Evolutionary conservation across 2,888 invertebrate genomes (phyloP), one percentile per base, ranked within the genome.

Genomic region (Prenolepis imparis): DNA sequence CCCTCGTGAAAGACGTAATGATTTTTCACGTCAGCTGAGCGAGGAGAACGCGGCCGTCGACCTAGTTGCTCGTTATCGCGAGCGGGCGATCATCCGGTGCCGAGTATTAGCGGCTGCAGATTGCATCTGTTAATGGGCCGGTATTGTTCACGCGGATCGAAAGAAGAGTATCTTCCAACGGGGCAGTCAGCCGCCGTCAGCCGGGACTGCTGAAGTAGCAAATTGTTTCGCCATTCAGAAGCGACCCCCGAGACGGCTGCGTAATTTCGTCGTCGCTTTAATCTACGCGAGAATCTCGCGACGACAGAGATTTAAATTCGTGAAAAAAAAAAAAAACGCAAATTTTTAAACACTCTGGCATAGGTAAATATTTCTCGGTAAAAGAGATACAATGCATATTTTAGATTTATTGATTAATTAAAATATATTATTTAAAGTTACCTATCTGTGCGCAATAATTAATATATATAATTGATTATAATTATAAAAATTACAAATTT

Each of bases 11-110:
- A 72, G 77, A 86, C 72, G 73, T 84, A 86, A 86, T 86, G 86
- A 84, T 86, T 86, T 86, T 86, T 86, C 86, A 61, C 57, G 73
- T 84, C 84, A 86, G 84, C 77, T 72, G 84, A 67, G 63, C 74
- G 74, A 41, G 81, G 70, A 59, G 80, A 82, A 75, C 59, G 77
- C 82, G 77, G 78, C 48, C 75, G 63, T 84, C 82, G 86, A 82
- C 86, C 82, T 52, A 77, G 82, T 84, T 86, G 61, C 73, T 73
- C 77, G 84, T 84, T 86, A 86, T 86, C 84, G 73, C 67, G 44
- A 82, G 21, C 59, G 41, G 28, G 48, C 80, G 83, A 84, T 85
- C 75, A 75, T 61, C 44, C 80, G 81, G 81, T 44, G 55, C 61
- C 11, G 66, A 67, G 74, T 84, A 85, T 85, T 85, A 85, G 83